These are phyloP conservation scores for Podabrus alpinus DNA, from an alignment of 2,888 invertebrate genomes.

Conservation along the genomic window DNA sequence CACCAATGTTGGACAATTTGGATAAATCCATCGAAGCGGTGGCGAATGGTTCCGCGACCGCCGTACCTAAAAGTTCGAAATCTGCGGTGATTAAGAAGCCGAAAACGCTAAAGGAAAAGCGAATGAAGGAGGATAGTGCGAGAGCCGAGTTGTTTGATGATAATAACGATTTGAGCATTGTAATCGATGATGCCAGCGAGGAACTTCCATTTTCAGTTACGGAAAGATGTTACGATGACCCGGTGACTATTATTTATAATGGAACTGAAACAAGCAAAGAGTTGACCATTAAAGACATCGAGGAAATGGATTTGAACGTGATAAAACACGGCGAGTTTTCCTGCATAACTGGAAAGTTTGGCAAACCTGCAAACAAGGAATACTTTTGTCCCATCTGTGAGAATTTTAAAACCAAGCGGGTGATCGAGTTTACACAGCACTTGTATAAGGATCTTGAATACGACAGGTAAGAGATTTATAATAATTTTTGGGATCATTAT, in stretches of 20 bases:
- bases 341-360: conserved; percentile 46
- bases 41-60: background rate
- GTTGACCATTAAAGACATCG: conserved; percentile 30
- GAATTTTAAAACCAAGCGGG: conserved; percentile 61
- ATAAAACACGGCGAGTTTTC: conserved; percentile 6
- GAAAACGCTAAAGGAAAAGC: conserved; percentile 24
- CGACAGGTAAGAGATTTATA: conserved; percentile 58
- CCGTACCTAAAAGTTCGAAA: background rate
- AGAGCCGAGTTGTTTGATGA: background rate
- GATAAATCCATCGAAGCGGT: conserved; percentile 48
- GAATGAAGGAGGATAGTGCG: conserved; percentile 7
- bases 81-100: conserved; percentile 5
- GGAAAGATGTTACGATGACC: background rate
- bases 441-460: conserved; percentile 70
- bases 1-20: conserved; percentile 37
- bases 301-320: conserved; percentile 34
- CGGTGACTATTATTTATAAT: background rate
- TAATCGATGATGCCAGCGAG: too few relatives aligned
- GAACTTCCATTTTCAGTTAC: background rate
- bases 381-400: conserved; percentile 68
- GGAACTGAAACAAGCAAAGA: background rate
- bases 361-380: conserved; percentile 60
- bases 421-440: conserved; percentile 67
- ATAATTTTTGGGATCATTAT: background rate
- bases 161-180: too few relatives aligned